Evolutionary conservation across 1,140 invertebrate species (phyloP).

Genomic region (Bombus fervidus): DNA sequence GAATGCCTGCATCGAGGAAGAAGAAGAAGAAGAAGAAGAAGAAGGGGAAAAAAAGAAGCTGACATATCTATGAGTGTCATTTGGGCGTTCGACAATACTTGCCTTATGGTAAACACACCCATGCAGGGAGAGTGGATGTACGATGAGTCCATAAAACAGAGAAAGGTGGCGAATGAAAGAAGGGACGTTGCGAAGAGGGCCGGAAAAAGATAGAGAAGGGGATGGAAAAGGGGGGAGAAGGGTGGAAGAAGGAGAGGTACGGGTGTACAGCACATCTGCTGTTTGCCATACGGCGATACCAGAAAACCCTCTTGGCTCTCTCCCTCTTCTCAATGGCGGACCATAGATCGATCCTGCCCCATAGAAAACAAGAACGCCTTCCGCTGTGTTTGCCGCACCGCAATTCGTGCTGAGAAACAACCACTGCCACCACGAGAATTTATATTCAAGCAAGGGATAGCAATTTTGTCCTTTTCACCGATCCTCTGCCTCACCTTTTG

Average conservation of each 20-base stretch:
- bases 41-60: not conserved
- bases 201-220: not conserved
- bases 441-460: constrained; percentile 40
- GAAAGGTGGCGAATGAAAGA: constrained; percentile 23
- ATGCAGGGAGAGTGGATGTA: constrained; percentile 16
- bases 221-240: not conserved
- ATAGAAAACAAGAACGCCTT: constrained; percentile 69
- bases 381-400: constrained; percentile 53
- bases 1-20: constrained; percentile 9
- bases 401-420: constrained; percentile 64
- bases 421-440: constrained; percentile 56
- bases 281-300: constrained; percentile 73
- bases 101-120: constrained; percentile 63
- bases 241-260: constrained; percentile 35
- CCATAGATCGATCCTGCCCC: constrained; percentile 70
- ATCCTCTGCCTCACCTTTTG: not conserved
- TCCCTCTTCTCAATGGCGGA: constrained; percentile 66
- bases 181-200: not conserved
- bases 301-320: constrained; percentile 70
- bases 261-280: constrained; percentile 69
- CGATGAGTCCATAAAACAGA: constrained; percentile 69
- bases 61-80: constrained; percentile 58
- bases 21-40: not conserved
- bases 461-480: constrained; percentile 17
- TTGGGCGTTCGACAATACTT: constrained; percentile 60